Percentiles rank a stretch among this genome's conserved stretches.
phyloP scores from a whole-genome alignment of 2,888 invertebrate genomes.

The Cybosia mesomella region DNA sequence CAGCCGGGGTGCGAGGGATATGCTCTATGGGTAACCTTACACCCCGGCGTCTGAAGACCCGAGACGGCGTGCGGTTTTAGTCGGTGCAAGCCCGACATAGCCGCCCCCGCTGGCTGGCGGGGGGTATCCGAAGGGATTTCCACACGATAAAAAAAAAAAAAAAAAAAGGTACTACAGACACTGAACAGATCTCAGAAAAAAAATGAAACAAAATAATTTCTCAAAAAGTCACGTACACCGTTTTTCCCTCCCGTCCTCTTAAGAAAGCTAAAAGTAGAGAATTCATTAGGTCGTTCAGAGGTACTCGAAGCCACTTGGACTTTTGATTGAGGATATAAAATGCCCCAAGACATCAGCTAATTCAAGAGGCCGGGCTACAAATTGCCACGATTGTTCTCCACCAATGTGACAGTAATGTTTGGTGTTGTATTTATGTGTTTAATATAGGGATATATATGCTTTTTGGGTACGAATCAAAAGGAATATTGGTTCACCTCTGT shows the following conservation, averaged over 20 bases:
- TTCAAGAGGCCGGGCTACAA: constrained; percentile 73
- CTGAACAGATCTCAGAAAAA: constrained; percentile 16
- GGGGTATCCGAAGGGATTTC: too few species aligned
- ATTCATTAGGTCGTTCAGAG: constrained; percentile 81
- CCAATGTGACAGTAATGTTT: constrained; percentile 63
- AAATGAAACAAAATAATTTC: constrained; percentile 21
- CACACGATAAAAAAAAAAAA: too few species aligned
- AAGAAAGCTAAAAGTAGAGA: constrained; percentile 68
- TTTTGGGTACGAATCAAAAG: constrained; percentile 5
- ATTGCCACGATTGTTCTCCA: constrained; percentile 73
- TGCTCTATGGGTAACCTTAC: too few species aligned
- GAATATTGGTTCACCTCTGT: neutral
- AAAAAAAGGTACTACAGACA: constrained; percentile 11
- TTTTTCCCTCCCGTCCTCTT: constrained; percentile 36
- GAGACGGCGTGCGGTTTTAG: too few species aligned
- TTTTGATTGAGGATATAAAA: constrained; percentile 85
- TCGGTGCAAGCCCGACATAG: too few species aligned
- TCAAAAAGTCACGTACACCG: constrained; percentile 61
- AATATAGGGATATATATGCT: constrained; percentile 36
- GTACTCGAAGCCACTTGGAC: constrained; percentile 79
- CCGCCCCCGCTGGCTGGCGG: too few species aligned
- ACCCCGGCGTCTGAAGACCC: too few species aligned
- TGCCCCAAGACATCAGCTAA: constrained; percentile 74
- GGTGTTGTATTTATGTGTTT: constrained; percentile 50
- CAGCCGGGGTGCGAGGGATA: too few species aligned